Base-by-base conservation (phyloP, 2,888 invertebrate genomes). In the Uloborus plumipes region DNA sequence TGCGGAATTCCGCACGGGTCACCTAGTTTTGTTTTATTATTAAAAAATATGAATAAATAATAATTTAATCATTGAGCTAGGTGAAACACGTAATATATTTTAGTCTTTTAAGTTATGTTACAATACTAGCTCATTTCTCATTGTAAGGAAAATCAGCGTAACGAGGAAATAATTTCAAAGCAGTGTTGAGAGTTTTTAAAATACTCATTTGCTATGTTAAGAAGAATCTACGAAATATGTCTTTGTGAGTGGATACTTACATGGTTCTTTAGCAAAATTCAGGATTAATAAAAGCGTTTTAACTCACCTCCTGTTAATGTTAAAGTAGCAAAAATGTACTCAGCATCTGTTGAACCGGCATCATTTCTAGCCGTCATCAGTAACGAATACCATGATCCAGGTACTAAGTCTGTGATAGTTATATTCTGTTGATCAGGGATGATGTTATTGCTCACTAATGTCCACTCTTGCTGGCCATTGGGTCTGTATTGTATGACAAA, bases 371-470 rank as follows among this genome's bases (percentile, higher is more conserved):
- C 90, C 0, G 96, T 96, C 53, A 97, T 95, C 84, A 95, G 92
- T 85, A 98, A 91, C 87, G 95, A 94, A 88, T 98, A 98, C 96
- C 97, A 96, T 14, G 94, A 95, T n/a, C 96, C 97, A 0, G 98
- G 96, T 87, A 95, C 96, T 87, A 98, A 91, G 89, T 97, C 97
- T 11, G 86, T 80, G 59, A 87, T 85, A 3, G 84, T 84, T n/a
- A 87, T 81, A 18, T 86, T 83, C n/a, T 85, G 72, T 55, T 86
- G 86, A 50, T 86, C 85, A 14, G 96, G 95, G 89, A 96, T 96
- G 0, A 96, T 95, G 88, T 95, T 95, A 89, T 96, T 97, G 15
- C 96, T 95, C 72, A 96, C 95, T 90, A 96, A 95, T 88, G 94
- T 96, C 96, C 96, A 97, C 91, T 96, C 96, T 75, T 78, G 79